Percentiles rank a stretch among this genome's conserved stretches.
phyloP scores from a whole-genome alignment of 2,888 invertebrate genomes.

The Cacoxenus indagator region DNA sequence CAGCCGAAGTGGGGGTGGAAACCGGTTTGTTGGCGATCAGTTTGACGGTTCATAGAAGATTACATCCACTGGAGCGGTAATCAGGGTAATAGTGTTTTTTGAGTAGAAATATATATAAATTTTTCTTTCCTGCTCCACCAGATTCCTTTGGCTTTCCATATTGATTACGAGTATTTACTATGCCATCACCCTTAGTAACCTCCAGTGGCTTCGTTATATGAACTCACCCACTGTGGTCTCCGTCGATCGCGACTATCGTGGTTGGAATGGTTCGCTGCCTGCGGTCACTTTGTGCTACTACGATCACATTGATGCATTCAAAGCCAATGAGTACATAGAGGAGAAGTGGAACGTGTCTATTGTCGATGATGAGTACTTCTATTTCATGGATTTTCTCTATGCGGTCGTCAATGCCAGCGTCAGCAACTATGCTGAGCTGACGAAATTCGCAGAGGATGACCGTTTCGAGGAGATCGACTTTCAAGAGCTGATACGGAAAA shows the following conservation, averaged over 20 bases:
- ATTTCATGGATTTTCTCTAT: slow-evolving; percentile 71
- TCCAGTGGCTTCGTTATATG: slow-evolving; percentile 58
- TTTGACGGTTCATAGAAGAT: slow-evolving; percentile 49
- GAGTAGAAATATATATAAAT: not conserved
- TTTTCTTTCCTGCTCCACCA: too few species aligned
- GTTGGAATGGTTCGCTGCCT: slow-evolving; percentile 68
- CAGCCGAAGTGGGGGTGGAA: slow-evolving; percentile 52
- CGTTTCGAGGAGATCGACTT: slow-evolving; percentile 70
- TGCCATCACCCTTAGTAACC: slow-evolving; percentile 49
- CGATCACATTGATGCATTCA: slow-evolving; percentile 63
- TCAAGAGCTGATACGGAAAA: slow-evolving; percentile 59
- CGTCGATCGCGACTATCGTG: slow-evolving; percentile 67
- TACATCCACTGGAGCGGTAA: slow-evolving; percentile 57
- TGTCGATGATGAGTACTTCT: slow-evolving; percentile 70
- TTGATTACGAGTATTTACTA: slow-evolving; percentile 51
- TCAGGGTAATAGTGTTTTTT: slow-evolving; percentile 7
- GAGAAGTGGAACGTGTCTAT: slow-evolving; percentile 70
- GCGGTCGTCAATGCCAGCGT: slow-evolving; percentile 72
- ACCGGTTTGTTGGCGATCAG: slow-evolving; percentile 59
- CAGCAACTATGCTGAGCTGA: slow-evolving; percentile 67
- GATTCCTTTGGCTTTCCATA: slow-evolving; percentile 57
- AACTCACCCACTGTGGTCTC: slow-evolving; percentile 68
- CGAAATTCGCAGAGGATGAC: slow-evolving; percentile 69
- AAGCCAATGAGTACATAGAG: slow-evolving; percentile 62
- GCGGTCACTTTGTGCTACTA: slow-evolving; percentile 68